These are phyloP conservation scores for Mythimna vitellina DNA, from an alignment of 2,888 invertebrate genomes.

Conservation along the genomic window DNA sequence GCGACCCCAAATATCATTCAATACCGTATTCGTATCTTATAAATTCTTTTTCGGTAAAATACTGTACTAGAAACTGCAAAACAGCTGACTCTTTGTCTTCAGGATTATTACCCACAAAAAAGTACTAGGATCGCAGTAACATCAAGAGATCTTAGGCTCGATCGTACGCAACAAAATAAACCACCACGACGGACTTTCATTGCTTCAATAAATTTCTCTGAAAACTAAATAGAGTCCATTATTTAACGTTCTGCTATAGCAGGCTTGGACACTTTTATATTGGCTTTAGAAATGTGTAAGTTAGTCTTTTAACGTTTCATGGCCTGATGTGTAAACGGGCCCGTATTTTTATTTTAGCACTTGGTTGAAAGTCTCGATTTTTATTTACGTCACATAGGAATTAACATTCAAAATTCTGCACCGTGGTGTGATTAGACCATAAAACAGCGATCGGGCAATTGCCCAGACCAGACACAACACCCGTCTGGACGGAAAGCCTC, in stretches of 20 bases:
- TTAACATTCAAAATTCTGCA: too few relatives aligned
- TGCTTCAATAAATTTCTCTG: slow-evolving; percentile 66
- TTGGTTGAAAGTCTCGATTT: not conserved
- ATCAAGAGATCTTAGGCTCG: slow-evolving; percentile 32
- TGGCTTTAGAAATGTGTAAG: slow-evolving; percentile 34
- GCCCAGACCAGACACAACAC: too few relatives aligned
- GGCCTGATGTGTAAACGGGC: slow-evolving; percentile 4
- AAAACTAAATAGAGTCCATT: slow-evolving; percentile 64
- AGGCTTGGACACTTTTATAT: slow-evolving; percentile 52
- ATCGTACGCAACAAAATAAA: slow-evolving; percentile 57
- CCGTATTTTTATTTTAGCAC: slow-evolving; percentile 24
- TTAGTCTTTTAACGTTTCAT: slow-evolving; percentile 11
- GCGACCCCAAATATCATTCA: too few relatives aligned
- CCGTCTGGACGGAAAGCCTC: too few relatives aligned
- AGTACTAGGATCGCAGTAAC: slow-evolving; percentile 55
- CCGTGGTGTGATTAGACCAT: too few relatives aligned
- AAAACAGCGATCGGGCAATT: too few relatives aligned
- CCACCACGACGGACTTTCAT: slow-evolving; percentile 56
- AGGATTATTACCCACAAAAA: slow-evolving; percentile 9
- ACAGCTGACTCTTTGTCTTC: slow-evolving; percentile 14
- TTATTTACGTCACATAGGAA: not conserved
- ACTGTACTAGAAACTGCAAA: not conserved
- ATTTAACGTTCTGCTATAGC: slow-evolving; percentile 53
- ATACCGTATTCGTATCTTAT: too few relatives aligned
- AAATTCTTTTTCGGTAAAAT: slow-evolving; percentile 1